A percentile compares a stretch with the other conserved stretches of the same genome.
These are phyloP conservation scores for Zosterops hypoxanthus DNA, from an alignment of 2,113 vertebrate species.

Conservation along the genomic window DNA sequence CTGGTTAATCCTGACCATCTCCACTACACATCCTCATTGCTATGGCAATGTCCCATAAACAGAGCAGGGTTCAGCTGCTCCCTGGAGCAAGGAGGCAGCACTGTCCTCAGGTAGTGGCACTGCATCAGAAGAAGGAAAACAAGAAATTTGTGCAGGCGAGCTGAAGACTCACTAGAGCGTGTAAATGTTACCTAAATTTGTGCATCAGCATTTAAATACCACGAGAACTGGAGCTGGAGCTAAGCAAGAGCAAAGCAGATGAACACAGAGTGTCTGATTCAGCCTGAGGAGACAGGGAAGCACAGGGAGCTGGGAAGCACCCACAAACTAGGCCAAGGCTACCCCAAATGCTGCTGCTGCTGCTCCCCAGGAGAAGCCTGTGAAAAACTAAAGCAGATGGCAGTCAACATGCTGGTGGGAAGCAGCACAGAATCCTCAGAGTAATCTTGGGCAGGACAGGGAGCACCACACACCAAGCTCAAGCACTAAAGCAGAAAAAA, in stretches of 20 bases:
- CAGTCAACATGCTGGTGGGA: neutral
- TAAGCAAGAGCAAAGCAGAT: neutral
- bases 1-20: neutral
- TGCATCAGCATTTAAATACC: constrained; percentile 23
- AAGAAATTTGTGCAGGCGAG: neutral
- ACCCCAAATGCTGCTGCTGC: neutral
- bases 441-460: neutral
- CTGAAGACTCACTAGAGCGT: constrained; percentile 7
- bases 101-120: neutral
- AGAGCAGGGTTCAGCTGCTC: neutral
- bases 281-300: neutral
- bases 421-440: neutral
- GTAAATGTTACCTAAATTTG: constrained; percentile 31
- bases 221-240: neutral
- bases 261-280: neutral
- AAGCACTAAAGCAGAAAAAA: neutral
- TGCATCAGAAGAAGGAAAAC: constrained; percentile 7
- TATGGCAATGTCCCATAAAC: neutral
- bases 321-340: neutral
- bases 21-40: neutral
- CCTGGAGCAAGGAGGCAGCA: neutral
- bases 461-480: neutral
- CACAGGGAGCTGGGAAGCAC: neutral
- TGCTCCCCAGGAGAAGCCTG: neutral
- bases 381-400: neutral